Conservation (phyloP, 2,113 vertebrate genomes). For the Axis porcinus region DNA sequence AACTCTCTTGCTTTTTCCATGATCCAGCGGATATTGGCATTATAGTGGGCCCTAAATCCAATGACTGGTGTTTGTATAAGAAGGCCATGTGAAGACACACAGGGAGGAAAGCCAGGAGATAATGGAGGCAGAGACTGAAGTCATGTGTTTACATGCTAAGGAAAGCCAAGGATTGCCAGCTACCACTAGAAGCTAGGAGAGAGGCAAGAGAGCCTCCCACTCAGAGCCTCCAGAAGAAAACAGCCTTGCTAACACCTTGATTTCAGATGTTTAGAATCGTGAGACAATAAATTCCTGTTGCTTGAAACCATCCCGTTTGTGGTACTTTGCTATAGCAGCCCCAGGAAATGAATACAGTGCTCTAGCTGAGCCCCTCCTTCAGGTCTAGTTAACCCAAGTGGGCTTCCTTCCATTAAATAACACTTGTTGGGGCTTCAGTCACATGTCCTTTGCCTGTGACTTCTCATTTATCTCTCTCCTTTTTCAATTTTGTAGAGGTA, state of each 20-base stretch:
- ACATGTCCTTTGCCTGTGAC: conserved; percentile 8
- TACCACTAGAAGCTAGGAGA: background rate
- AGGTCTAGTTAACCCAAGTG: background rate
- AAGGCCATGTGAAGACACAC: background rate
- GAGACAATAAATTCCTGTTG: background rate
- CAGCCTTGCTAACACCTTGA: background rate
- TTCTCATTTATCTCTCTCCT: conserved; percentile 25
- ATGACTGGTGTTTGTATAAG: background rate
- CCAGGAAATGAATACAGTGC: background rate
- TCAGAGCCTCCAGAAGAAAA: background rate
- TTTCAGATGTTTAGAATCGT: background rate
- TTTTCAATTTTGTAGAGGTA: conserved; percentile 17
- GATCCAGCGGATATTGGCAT: background rate
- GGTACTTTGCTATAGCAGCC: background rate
- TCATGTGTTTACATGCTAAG: background rate
- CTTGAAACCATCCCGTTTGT: background rate
- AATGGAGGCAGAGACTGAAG: background rate
- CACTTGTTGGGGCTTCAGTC: background rate
- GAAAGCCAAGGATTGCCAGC: background rate
- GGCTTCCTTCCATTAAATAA: conserved; percentile 15
- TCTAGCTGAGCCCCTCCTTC: background rate
- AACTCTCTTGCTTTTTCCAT: no score
- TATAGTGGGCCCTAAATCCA: background rate
- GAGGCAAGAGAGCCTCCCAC: background rate
- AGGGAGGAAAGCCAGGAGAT: background rate